phyloP scores from a whole-genome alignment of 2,888 invertebrate genomes.

The Lysandra bellargus region DNA sequence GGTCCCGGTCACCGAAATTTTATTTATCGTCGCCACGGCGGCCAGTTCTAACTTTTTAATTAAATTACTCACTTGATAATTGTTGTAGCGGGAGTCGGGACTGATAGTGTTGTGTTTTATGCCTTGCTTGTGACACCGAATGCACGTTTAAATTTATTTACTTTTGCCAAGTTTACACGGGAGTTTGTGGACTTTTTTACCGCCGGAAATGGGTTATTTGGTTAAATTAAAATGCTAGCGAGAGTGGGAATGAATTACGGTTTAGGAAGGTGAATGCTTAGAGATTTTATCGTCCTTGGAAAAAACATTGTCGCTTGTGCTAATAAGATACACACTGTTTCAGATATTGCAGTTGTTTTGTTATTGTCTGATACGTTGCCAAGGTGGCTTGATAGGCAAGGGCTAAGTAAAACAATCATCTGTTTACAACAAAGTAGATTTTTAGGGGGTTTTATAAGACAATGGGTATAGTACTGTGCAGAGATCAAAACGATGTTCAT shows the following conservation, averaged over 20 bases:
- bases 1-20: slow-evolving; percentile 48
- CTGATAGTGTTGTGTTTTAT: slow-evolving; percentile 39
- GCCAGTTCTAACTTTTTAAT: slow-evolving; percentile 66
- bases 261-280: not conserved
- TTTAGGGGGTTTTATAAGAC: not conserved
- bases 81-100: slow-evolving; percentile 48
- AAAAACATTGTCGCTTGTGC: too few relatives aligned
- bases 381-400: too few relatives aligned
- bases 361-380: too few relatives aligned
- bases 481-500: not conserved
- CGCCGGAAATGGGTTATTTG: slow-evolving; percentile 23
- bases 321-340: not conserved
- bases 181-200: slow-evolving; percentile 22
- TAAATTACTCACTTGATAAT: slow-evolving; percentile 70
- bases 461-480: not conserved
- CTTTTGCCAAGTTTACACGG: slow-evolving; percentile 33
- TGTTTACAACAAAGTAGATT: not conserved
- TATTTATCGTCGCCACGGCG: slow-evolving; percentile 65
- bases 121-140: slow-evolving; percentile 34
- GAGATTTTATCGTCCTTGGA: not conserved
- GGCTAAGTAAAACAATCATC: too few relatives aligned
- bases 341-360: too few relatives aligned
- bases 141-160: slow-evolving; percentile 36
- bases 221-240: not conserved
- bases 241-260: not conserved